Evolutionary conservation across 2,888 invertebrate genomes (phyloP).

Genomic region (Drosophila quinaria): DNA sequence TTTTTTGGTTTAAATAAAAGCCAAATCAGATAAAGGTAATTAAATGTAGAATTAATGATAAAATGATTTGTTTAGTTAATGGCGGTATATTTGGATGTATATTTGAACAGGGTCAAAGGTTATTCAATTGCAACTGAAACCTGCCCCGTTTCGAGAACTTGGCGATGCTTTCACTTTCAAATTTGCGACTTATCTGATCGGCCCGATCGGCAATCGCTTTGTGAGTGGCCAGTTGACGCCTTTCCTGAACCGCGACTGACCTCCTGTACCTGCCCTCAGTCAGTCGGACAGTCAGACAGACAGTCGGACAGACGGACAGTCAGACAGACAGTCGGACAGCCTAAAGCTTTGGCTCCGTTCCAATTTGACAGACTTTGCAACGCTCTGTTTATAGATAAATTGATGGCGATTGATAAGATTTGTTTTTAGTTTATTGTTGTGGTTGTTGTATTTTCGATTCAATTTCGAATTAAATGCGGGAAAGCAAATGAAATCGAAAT

Average conservation of each 20-base stretch:
- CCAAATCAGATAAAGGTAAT: background rate
- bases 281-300: background rate
- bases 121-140: background rate
- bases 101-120: conserved; percentile 7
- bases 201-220: conserved; percentile 61
- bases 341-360: conserved; percentile 14
- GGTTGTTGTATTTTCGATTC: conserved; percentile 29
- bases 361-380: conserved; percentile 33
- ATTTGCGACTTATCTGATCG: conserved; percentile 48
- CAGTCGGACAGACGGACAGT: background rate
- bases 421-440: conserved; percentile 15
- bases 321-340: background rate
- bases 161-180: conserved; percentile 44
- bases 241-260: conserved; percentile 51
- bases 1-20: background rate
- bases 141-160: conserved; percentile 34
- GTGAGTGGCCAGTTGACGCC: conserved; percentile 77
- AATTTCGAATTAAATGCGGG: conserved; percentile 56
- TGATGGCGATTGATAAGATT: conserved; percentile 65
- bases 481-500: conserved; percentile 60
- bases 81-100: background rate
- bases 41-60: background rate
- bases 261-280: conserved; percentile 14
- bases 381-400: conserved; percentile 55
- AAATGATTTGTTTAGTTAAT: background rate